Evolutionary conservation across 2,888 invertebrate species (phyloP), one percentile per base, ranked within the genome.

Genomic region (Caradrina clavipalpis): DNA sequence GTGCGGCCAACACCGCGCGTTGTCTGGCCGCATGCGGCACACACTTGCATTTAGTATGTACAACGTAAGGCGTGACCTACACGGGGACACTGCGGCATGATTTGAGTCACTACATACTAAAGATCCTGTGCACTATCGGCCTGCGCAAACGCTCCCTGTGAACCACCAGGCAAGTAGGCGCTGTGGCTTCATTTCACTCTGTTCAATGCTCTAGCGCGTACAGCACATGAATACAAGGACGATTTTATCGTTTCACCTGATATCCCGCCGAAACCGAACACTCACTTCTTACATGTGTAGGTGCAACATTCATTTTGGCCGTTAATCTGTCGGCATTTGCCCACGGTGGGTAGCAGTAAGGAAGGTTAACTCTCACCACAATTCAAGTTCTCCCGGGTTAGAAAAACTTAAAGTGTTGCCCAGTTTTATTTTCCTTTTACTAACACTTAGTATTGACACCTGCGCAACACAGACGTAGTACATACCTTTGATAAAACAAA

Each of bases 271-370:
- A 17, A 19, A 39, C 22, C 22, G 11, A 31, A 21, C 45, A 22
- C 21, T 31, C 19, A 15, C 21, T 71, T n/a, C 22, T 39, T 31
- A n/a, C 39, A 42, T 62, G 47, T 8, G 7, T 31, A 21, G 4
- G 21, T 13, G 21, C 31, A 45, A 60, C 26, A 50, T 69, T 47
- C 26, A 53, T 49, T 35, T 10, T 47, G 51, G 51, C 50, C 49
- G 45, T 65, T 55, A 42, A 35, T 55, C 51, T 67, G 56, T 22
- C 35, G 60, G 54, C 56, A 51, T 61, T 10, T 61, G 47, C 61
- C 54, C 61, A 57, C 59, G 51, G 56, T 49, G 56, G 8, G 45
- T 21, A 22, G 17, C 39, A n/a, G 26, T 42, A 47, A 10, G 53
- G 15, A 54, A 58, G 47, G 62, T 45, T 54, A 49, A 22, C 56